Base-by-base conservation (phyloP, 37 sponge, comb jelly and placozoan species). In the Halisarca cf. caerulea region DNA sequence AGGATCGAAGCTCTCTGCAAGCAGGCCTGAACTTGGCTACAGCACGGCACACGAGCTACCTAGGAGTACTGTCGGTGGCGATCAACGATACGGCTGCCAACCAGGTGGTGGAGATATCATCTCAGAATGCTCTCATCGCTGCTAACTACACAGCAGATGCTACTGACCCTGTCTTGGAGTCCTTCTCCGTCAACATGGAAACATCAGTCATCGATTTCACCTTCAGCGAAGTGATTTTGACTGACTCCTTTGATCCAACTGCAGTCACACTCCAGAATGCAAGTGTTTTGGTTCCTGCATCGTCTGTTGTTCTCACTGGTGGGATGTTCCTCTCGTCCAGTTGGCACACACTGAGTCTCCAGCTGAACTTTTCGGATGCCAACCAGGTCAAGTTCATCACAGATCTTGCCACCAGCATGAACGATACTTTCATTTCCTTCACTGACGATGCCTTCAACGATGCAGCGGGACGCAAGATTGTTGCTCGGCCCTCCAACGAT, bases 341-440 rank as follows among this genome's bases (percentile, higher is more conserved):
- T 24, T 77, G 34, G 40, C 83, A 88, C 55, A 85, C 53, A 20
- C 84, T 92, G 20, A 38, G 18, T 6, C 85, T 89, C 42, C 59
- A 83, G 11, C 82, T 92, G 4, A 59, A 21, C 64, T 79, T 94
- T 53, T 58, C 70, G 47, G 93, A 93, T 51, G 55, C 91, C 51
- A 88, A 81, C 82, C 83, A 80, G 1, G 78, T 96, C 30, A 90
- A 91, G 32, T 57, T 88, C 15, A 60, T 88, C 80, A 71, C 41
- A 0, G 66, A 83, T 36, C 83, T 96, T 32, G 93, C 89, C 21
- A 93, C 87, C 17, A 43, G 36, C 41, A 72, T 61, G 27, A 90
- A 88, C 80, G 88, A 91, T 74, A 89, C 96, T 20, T 96, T 88
- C 59, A 27, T 96, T 1, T 86, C 89, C 9, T 58, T 93, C 58